Conservation (phyloP, 2,888 invertebrate species). For the Petrolisthes manimaculis region DNA sequence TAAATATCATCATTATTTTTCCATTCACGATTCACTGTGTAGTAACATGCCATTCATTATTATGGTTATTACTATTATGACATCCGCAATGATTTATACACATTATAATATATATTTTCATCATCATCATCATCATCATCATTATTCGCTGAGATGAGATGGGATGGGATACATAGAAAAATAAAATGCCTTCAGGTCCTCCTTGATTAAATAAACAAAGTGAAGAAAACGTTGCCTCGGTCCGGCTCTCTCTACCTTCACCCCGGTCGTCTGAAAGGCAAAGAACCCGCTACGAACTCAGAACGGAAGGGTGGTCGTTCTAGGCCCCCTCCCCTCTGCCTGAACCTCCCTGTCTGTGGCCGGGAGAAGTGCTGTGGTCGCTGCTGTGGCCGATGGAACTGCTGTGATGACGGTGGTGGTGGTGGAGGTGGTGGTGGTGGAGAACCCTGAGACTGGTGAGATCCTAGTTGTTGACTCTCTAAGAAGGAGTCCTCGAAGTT, state of each 20-base stretch:
- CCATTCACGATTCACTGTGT: too few relatives aligned
- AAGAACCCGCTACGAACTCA: not conserved
- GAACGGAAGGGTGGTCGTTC: not conserved
- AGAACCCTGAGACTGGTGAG: too few relatives aligned
- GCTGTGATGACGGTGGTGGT: conserved; percentile 5
- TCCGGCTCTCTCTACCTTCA: not conserved
- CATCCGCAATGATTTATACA: too few relatives aligned
- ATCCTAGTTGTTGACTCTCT: not conserved
- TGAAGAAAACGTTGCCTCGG: not conserved
- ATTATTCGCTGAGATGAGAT: not conserved
- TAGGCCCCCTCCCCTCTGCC: not conserved
- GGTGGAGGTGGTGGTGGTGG: not conserved
- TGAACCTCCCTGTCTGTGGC: conserved; percentile 1
- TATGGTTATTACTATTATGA: too few relatives aligned
- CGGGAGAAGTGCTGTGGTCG: not conserved
- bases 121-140: not conserved
- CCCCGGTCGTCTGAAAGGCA: not conserved
- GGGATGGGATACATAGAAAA: not conserved
- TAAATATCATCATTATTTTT: too few relatives aligned
- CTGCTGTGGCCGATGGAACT: not conserved
- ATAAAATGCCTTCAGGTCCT: not conserved
- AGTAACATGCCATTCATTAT: too few relatives aligned
- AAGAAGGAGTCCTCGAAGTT: not conserved
- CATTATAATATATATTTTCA: too few relatives aligned
- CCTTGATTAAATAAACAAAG: not conserved